These are phyloP conservation scores for Aviceda subcristata DNA, from an alignment of 2,113 vertebrate genomes.

Conservation along the genomic window DNA sequence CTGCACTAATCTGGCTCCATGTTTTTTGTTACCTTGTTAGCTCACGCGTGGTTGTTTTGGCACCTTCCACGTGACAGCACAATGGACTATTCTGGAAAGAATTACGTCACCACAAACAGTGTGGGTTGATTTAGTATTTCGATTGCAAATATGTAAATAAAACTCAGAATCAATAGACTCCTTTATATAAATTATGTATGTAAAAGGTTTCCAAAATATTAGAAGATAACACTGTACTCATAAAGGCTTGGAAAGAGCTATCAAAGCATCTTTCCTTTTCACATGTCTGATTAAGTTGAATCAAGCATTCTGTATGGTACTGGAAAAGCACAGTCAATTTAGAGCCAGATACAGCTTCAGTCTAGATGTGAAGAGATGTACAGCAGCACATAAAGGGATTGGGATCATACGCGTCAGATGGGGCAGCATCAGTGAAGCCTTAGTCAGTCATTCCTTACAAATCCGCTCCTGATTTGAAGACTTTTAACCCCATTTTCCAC, in stretches of 20 bases:
- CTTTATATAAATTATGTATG: not conserved
- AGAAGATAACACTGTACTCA: not conserved
- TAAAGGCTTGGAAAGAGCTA: not conserved
- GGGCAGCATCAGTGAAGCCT: not conserved
- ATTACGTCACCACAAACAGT: not conserved
- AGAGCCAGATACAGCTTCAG: not conserved
- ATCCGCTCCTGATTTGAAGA: not conserved
- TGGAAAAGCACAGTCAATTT: not conserved
- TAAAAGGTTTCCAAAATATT: not conserved
- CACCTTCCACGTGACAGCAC: not conserved
- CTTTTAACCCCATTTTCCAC: not conserved
- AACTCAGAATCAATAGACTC: not conserved
- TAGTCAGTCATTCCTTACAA: not conserved
- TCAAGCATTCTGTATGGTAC: not conserved
- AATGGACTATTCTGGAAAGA: not conserved
- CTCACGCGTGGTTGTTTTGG: not conserved
- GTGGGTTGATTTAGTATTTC: not conserved
- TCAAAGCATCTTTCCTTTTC: not conserved
- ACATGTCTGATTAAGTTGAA: not conserved
- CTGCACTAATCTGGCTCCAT: not conserved
- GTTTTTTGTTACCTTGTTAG: not conserved
- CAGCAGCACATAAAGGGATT: not conserved
- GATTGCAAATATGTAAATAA: not conserved
- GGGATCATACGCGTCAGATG: not conserved
- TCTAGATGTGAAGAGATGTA: not conserved